Percentiles rank a stretch among this genome's conserved stretches.
Evolutionary conservation across 1,140 invertebrate genomes (phyloP).

Genomic region (Leptinotarsa texana): DNA sequence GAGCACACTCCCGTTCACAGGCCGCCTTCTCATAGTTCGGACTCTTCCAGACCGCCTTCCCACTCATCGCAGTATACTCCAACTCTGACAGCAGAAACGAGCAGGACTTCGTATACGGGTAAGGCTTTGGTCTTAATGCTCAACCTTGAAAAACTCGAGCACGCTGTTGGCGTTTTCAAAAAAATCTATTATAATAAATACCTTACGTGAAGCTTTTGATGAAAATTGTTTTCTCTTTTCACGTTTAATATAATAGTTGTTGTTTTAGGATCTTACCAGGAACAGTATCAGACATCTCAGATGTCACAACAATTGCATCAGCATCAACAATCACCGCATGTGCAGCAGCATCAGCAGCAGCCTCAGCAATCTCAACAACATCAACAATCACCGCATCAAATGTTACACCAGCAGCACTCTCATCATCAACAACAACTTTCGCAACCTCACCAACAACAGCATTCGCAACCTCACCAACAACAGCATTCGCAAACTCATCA

Average conservation of each 20-base stretch:
- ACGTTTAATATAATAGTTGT: background rate
- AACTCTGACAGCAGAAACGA: slow-evolving; percentile 13
- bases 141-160: background rate
- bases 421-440: slow-evolving; percentile 12
- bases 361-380: background rate
- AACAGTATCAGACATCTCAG: slow-evolving; percentile 25
- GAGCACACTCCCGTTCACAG: slow-evolving; percentile 43
- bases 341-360: slow-evolving; percentile 7
- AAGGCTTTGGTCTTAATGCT: background rate
- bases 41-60: slow-evolving; percentile 44
- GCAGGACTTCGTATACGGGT: slow-evolving; percentile 17
- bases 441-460: background rate
- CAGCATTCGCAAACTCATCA: slow-evolving; percentile 27
- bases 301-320: slow-evolving; percentile 15
- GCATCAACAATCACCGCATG: slow-evolving; percentile 16
- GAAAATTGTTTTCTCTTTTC: background rate
- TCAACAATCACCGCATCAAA: background rate
- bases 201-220: too few relatives aligned
- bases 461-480: background rate
- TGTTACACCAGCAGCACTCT: background rate
- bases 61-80: slow-evolving; percentile 38
- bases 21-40: slow-evolving; percentile 44
- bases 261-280: slow-evolving; percentile 21
- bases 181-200: too few relatives aligned
- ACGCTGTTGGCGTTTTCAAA: background rate